Conservation (phyloP, 2,113 vertebrate genomes). For the Felis catus region F.catus_Fca126_mat1.0 CM031413.1:52348501-52349000, state of each 20-base stretch:
- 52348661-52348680: background rate
- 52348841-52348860: background rate
- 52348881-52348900: background rate
- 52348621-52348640: background rate
- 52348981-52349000: background rate
- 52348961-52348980: background rate
- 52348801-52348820: background rate
- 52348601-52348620: background rate
- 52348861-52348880: background rate
- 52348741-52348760: background rate
- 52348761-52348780: background rate
- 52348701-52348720: background rate
- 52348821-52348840: background rate
- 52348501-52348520: background rate
- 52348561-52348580: background rate
- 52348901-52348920: background rate
- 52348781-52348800: background rate
- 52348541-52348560: background rate
- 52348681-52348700: background rate
- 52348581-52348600: background rate
- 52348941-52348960: background rate
- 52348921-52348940: background rate
- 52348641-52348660: background rate
- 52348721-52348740: background rate
- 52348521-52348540: background rate